Evolutionary conservation across 2,888 invertebrate species (phyloP).

Genomic region (Dascillus cervinus): DNA sequence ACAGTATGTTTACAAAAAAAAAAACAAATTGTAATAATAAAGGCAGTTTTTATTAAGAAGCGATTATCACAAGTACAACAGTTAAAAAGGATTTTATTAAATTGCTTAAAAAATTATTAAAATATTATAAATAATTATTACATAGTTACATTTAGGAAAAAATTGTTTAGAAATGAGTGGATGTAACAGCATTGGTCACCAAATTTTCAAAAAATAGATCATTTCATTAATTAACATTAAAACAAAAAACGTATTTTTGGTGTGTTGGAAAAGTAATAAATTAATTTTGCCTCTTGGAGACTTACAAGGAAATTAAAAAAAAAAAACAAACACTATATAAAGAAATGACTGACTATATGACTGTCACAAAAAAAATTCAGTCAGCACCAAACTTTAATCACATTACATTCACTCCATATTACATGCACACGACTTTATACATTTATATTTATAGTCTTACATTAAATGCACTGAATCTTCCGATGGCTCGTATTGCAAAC

Average conservation of each 20-base stretch:
- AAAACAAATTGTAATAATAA: too few species aligned
- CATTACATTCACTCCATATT: conserved; percentile 30
- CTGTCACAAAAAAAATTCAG: conserved; percentile 37
- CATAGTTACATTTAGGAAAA: too few species aligned
- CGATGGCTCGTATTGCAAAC: conserved; percentile 32
- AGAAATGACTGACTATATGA: conserved; percentile 41
- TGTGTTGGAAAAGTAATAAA: neutral
- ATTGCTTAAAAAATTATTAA: too few species aligned
- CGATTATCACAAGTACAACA: too few species aligned
- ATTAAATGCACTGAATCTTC: conserved; percentile 37
- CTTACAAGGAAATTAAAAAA: conserved; percentile 26
- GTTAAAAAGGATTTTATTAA: too few species aligned
- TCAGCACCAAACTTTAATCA: conserved; percentile 36
- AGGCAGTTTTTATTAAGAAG: too few species aligned
- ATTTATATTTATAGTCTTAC: conserved; percentile 35
- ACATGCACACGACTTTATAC: conserved; percentile 43
- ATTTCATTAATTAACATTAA: conserved; percentile 8
- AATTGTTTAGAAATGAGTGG: too few species aligned
- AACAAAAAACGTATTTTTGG: conserved; percentile 4
- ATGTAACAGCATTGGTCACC: too few species aligned
- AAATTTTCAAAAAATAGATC: conserved; percentile 15
- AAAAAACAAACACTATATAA: conserved; percentile 16
- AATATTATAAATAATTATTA: too few species aligned
- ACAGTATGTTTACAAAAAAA: too few species aligned
- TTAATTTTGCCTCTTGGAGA: conserved; percentile 27